Percentiles rank a stretch among this genome's conserved stretches.
Conservation (phyloP, 2,113 vertebrate species). For the Poeciliopsis turrubarensis region DNA sequence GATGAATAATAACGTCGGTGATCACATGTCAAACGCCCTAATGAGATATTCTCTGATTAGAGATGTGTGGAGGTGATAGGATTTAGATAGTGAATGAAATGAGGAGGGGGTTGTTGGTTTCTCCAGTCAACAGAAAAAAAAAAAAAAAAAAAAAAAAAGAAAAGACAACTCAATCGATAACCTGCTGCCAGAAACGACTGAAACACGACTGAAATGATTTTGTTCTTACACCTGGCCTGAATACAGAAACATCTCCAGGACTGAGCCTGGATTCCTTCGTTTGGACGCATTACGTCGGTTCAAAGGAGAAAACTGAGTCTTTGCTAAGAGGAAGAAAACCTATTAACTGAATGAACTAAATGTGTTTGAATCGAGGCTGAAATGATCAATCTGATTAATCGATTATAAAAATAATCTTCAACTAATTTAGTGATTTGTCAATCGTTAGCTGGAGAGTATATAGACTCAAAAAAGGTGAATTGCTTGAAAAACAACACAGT, state of each 20-base stretch:
- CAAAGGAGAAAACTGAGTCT: not conserved
- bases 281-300: conserved; percentile 1
- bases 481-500: not conserved
- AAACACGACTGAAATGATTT: conserved; percentile 58
- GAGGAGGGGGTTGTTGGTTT: conserved; percentile 18
- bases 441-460: no score
- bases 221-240: conserved; percentile 33
- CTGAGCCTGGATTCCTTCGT: conserved; percentile 9
- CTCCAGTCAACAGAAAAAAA: conserved; percentile 23
- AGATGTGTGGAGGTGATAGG: conserved; percentile 46
- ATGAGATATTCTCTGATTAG: conserved; percentile 19
- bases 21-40: conserved; percentile 18
- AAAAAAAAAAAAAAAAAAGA: not conserved
- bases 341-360: not conserved
- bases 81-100: conserved; percentile 42
- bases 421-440: no score
- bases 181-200: conserved; percentile 59
- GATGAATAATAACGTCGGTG: conserved; percentile 9
- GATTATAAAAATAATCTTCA: no score
- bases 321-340: not conserved
- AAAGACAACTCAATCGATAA: conserved; percentile 56
- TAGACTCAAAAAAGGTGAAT: no score
- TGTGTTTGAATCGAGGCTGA: no score
- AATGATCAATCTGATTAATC: no score
- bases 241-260: conserved; percentile 42